A percentile compares a stretch with the other conserved stretches of the same genome.
These are phyloP conservation scores for Crotalus viridis DNA, from an alignment of 2,113 vertebrate genomes.

Conservation along the genomic window DNA sequence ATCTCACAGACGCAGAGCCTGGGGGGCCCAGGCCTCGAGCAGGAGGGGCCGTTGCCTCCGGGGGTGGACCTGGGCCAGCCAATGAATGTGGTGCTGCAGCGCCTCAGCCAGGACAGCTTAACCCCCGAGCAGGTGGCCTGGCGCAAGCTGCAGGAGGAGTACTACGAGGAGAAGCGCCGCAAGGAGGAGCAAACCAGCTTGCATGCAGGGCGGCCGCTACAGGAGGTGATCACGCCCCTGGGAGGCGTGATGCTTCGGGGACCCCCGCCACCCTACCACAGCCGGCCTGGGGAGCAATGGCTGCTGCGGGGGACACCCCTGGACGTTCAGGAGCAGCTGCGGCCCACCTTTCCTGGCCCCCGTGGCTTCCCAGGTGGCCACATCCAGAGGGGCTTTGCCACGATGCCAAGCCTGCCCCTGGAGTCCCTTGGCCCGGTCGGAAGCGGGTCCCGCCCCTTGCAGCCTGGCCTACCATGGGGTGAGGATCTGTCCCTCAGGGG, in stretches of 20 bases:
- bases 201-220: slow-evolving; percentile 73
- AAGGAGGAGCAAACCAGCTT: slow-evolving; percentile 87
- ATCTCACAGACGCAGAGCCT: slow-evolving; percentile 93
- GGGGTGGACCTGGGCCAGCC: slow-evolving; percentile 86
- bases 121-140: slow-evolving; percentile 94
- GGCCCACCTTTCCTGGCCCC: slow-evolving; percentile 76
- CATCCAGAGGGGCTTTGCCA: slow-evolving; percentile 79
- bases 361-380: slow-evolving; percentile 84
- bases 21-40: slow-evolving; percentile 77
- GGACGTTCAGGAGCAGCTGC: slow-evolving; percentile 45
- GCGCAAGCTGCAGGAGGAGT: slow-evolving; percentile 96
- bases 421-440: slow-evolving; percentile 82
- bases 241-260: slow-evolving; percentile 87
- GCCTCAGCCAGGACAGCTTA: slow-evolving; percentile 83
- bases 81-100: slow-evolving; percentile 81
- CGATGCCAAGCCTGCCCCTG: slow-evolving; percentile 81
- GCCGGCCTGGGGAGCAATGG: slow-evolving; percentile 90
- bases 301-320: slow-evolving; percentile 74
- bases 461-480: slow-evolving; percentile 85
- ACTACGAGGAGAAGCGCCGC: slow-evolving; percentile 92
- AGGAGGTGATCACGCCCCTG: slow-evolving; percentile 82
- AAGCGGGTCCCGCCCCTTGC: slow-evolving; percentile 75
- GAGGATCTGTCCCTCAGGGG: slow-evolving; percentile 88
- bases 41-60: slow-evolving; percentile 73
- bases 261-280: slow-evolving; percentile 95